Evolutionary conservation across 2,113 vertebrate species (phyloP).

Genomic region (Dasypus novemcinctus): DNA sequence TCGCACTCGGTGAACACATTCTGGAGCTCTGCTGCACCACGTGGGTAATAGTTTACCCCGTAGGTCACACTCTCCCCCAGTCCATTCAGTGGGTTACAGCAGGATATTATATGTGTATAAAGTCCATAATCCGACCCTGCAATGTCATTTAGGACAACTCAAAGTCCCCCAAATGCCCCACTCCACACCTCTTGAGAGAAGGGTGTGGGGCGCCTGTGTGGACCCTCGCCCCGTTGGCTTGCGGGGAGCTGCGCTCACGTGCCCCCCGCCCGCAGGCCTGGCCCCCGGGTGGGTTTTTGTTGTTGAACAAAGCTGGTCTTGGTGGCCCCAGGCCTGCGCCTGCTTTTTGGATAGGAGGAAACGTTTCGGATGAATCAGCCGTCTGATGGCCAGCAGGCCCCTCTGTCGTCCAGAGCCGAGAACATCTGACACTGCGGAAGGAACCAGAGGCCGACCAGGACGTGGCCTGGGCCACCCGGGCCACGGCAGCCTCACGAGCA

Average conservation of each 20-base stretch:
- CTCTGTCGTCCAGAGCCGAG: background rate
- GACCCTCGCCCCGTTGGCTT: background rate
- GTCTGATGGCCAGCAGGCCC: background rate
- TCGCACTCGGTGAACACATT: no score
- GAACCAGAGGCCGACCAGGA: background rate
- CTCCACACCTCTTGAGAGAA: no score
- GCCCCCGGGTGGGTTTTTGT: background rate
- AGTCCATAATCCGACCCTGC: no score
- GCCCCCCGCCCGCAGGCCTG: background rate
- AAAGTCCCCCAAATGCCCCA: no score
- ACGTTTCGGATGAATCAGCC: background rate
- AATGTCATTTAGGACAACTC: no score
- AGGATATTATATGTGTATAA: no score
- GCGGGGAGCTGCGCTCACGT: background rate
- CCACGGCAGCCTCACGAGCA: background rate
- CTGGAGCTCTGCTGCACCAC: no score
- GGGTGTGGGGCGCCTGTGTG: background rate
- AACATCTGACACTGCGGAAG: background rate
- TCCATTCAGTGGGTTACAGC: no score
- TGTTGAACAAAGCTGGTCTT: background rate
- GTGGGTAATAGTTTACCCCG: no score
- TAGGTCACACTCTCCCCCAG: no score
- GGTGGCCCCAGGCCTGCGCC: background rate
- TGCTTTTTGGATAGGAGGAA: fast-evolving
- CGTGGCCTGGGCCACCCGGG: fast-evolving